These are phyloP conservation scores for Hiodon alosoides DNA, from an alignment of 2,113 vertebrate genomes.

Conservation along the genomic window DNA sequence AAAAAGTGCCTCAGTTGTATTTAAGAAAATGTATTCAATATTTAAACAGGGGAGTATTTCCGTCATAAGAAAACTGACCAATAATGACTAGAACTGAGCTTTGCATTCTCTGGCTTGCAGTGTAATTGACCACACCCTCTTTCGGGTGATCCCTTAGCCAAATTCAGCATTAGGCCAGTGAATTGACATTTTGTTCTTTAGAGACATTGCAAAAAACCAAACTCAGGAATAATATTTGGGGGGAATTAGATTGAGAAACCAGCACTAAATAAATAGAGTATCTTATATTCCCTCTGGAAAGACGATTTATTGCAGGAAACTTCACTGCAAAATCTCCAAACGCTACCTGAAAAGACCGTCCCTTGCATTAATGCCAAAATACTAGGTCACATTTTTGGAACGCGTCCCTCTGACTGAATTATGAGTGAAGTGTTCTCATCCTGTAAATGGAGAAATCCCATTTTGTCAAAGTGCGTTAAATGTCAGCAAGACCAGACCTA, in stretches of 20 bases:
- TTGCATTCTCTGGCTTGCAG: not conserved
- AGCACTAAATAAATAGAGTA: too few species aligned
- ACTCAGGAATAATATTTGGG: too few species aligned
- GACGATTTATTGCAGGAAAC: too few species aligned
- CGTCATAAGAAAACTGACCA: too few species aligned
- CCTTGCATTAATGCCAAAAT: not conserved
- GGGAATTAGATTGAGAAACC: too few species aligned
- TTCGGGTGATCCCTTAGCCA: not conserved
- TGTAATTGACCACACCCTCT: not conserved
- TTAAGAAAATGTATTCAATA: not conserved
- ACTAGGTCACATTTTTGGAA: not conserved
- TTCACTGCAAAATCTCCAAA: too few species aligned
- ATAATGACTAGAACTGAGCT: not conserved
- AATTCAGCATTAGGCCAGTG: not conserved
- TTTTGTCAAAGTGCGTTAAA: not conserved
- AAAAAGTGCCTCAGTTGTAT: not conserved
- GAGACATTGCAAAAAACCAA: too few species aligned
- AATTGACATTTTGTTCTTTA: not conserved
- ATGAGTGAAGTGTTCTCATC: not conserved
- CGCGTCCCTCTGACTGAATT: not conserved
- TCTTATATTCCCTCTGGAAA: too few species aligned
- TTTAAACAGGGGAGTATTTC: too few species aligned
- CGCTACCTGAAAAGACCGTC: not conserved
- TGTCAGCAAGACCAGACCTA: not conserved
- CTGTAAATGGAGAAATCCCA: not conserved